Percentiles rank a stretch among this genome's conserved stretches.
Evolutionary conservation across 2,113 vertebrate genomes (phyloP).

Genomic region (Bungarus multicinctus): DNA sequence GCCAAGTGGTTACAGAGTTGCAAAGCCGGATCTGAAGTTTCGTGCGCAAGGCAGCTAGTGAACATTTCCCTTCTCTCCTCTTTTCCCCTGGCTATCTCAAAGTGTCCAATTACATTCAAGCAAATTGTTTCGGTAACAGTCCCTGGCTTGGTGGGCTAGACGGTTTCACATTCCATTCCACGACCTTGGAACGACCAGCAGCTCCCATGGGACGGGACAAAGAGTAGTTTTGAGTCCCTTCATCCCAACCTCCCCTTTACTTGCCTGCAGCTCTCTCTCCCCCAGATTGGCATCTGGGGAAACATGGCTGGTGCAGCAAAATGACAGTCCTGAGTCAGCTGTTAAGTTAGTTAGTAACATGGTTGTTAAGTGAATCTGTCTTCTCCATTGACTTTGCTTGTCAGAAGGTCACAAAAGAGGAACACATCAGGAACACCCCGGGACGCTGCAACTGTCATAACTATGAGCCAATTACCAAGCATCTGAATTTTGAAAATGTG

Average conservation of each 20-base stretch:
- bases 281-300: neutral
- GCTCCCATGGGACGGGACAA: too few species aligned
- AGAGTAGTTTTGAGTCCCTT: neutral
- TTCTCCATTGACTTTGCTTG: neutral
- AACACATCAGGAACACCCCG: neutral
- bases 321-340: neutral
- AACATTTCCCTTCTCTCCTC: neutral
- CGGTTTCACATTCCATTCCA: neutral
- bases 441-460: neutral
- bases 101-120: neutral
- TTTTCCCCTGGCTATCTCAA: neutral
- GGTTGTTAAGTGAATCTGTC: neutral
- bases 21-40: neutral
- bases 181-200: neutral
- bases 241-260: neutral
- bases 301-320: neutral
- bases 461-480: neutral
- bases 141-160: neutral
- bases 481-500: neutral
- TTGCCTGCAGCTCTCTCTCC: neutral
- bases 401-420: neutral
- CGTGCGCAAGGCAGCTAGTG: neutral
- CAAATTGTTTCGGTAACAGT: neutral
- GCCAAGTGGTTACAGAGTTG: neutral
- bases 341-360: neutral